Evolutionary conservation across 2,888 invertebrate species (phyloP).

Genomic region (Ichneumoninae sp.): DNA sequence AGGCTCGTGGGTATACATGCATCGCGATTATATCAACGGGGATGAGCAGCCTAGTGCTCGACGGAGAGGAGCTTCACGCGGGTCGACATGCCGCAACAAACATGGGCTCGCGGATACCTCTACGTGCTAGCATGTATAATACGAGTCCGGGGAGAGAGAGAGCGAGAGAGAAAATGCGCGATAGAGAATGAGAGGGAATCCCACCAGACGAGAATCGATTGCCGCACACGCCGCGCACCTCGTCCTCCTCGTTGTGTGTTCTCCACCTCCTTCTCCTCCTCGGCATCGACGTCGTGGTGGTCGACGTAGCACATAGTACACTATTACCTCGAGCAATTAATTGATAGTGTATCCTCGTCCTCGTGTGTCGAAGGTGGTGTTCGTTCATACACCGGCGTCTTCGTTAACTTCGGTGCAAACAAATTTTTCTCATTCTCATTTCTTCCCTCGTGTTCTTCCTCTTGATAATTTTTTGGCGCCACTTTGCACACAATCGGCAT

Average conservation of each 20-base stretch:
- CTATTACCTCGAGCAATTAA: conserved; percentile 41
- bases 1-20: background rate
- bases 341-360: conserved; percentile 54
- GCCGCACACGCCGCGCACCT: conserved; percentile 65
- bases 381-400: background rate
- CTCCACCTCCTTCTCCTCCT: conserved; percentile 30
- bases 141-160: background rate
- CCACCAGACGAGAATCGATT: conserved; percentile 73
- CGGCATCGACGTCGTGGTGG: conserved; percentile 19
- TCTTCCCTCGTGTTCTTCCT: background rate
- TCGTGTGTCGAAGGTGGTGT: conserved; percentile 27
- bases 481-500: background rate
- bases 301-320: conserved; percentile 27
- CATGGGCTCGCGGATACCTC: conserved; percentile 43
- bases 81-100: conserved; percentile 63
- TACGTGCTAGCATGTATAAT: conserved; percentile 5
- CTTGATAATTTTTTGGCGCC: background rate
- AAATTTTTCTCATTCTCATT: background rate
- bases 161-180: conserved; percentile 2
- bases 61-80: conserved; percentile 48
- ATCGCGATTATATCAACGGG: conserved; percentile 35
- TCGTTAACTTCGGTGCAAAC: conserved; percentile 11
- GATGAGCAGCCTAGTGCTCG: conserved; percentile 14
- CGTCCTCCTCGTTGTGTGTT: conserved; percentile 50
- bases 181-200: conserved; percentile 5